Base-by-base conservation (phyloP, 2,797 vertebrate species). In the Erithacus rubecula region DNA sequence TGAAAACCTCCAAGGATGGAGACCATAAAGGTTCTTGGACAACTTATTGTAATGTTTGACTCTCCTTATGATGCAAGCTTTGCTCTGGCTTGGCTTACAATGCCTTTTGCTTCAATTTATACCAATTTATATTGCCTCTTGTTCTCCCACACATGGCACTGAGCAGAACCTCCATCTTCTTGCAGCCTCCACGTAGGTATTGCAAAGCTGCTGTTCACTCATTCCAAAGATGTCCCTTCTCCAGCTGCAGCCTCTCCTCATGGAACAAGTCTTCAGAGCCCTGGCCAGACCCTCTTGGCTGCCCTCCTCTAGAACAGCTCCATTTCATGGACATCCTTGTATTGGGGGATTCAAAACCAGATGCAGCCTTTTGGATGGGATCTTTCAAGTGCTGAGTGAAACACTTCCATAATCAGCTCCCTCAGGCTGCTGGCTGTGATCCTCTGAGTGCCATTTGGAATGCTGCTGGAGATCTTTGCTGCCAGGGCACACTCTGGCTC, bases 91-190 rank as follows among this genome's bases (percentile, higher is more conserved):
- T 72, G 56, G 34, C 32, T 81, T 49, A 53, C 15, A 93, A 19
- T 1, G 6, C 5, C 32, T 71, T 36, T 44, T 11, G 43, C 17
- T 85, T 68, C 52, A 29, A 4, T 19, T 51, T 37, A 37, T 13
- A 46, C 64, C 36, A 0, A n/a, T n/a, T n/a, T n/a, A n/a, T n/a
- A 0, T 21, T 69, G 12, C 9, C 11, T 46, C 69, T 65, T 52
- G 17, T 59, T 64, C n/a, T 90, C 34, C 37, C 43, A n/a, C 46
- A 43, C 1, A 1, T 6, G 30, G 17, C 58, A 65, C 53, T 36
- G 44, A 67, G 37, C 23, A 82, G 56, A 82, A 46, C 9, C 39
- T 72, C 51, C 51, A 71, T 6, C 70, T 74, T 32, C 32, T 18
- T 9, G 39, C 3, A 52, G 27, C 8, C 30, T 47, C 34, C 44